Evolutionary conservation across 2,113 vertebrate genomes (phyloP).

Genomic region (Grammomys surdaster): DNA sequence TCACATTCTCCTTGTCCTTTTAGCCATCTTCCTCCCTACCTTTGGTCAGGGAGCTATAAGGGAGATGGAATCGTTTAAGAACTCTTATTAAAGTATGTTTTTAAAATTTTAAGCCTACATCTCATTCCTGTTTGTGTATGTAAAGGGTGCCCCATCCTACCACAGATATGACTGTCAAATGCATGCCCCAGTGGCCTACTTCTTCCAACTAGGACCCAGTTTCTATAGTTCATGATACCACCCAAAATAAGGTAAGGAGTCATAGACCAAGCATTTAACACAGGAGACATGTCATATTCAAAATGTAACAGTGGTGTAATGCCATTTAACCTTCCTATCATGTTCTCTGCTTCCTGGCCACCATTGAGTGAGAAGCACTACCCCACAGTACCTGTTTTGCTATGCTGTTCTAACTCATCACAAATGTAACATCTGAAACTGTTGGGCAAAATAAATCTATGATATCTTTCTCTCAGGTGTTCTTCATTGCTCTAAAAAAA

Average conservation of each 20-base stretch:
- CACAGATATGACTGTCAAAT: neutral
- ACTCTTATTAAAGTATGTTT: too few relatives aligned
- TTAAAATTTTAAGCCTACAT: too few relatives aligned
- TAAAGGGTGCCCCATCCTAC: neutral
- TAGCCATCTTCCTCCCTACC: too few relatives aligned
- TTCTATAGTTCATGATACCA: neutral
- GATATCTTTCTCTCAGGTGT: neutral
- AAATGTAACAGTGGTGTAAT: neutral
- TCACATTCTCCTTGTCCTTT: too few relatives aligned
- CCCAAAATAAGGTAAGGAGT: neutral
- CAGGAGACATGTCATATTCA: neutral
- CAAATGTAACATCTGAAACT: neutral
- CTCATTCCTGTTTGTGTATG: neutral
- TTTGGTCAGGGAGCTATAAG: too few relatives aligned
- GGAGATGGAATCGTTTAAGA: too few relatives aligned
- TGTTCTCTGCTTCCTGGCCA: neutral
- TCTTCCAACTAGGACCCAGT: neutral
- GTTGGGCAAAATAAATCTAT: neutral
- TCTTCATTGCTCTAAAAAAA: neutral
- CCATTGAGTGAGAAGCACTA: too few relatives aligned
- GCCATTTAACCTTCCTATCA: neutral
- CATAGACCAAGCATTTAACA: neutral
- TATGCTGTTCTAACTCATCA: neutral
- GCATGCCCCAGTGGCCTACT: neutral
- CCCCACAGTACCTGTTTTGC: neutral